These are phyloP conservation scores for Melanogrammus aeglefinus DNA, from an alignment of 2,797 vertebrate species.

Conservation along the genomic window DNA sequence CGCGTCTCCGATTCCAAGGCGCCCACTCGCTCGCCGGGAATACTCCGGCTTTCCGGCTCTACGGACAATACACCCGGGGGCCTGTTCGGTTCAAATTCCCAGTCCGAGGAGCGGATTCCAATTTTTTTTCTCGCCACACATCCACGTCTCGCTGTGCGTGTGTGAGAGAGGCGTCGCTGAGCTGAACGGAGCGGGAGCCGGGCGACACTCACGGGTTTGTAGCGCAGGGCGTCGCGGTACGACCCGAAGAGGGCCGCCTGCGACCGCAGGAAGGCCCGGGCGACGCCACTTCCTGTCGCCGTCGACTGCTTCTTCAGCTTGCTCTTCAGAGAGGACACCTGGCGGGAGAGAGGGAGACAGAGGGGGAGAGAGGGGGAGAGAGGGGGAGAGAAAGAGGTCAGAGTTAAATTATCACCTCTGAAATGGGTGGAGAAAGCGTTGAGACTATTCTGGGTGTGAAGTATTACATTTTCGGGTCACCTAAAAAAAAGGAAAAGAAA, in stretches of 20 bases:
- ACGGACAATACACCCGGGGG: no score
- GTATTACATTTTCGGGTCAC: constrained; percentile 87
- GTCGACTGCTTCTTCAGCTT: constrained; percentile 99
- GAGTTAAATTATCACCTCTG: constrained; percentile 95
- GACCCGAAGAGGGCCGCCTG: constrained; percentile 95
- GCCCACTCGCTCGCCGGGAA: no score
- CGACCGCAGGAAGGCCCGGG: constrained; percentile 87
- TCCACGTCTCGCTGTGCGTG: no score
- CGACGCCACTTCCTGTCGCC: constrained; percentile 90
- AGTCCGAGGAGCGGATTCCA: no score
- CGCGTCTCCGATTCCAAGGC: no score
- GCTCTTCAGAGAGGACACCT: constrained; percentile 94
- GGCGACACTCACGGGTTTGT: constrained; percentile 86
- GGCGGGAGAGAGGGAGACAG: constrained; percentile 43
- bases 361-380: constrained; percentile 54
- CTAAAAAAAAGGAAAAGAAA: constrained; percentile 57
- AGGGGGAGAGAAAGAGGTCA: constrained; percentile 49
- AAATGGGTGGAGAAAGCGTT: constrained; percentile 86
- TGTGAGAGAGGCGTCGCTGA: no score
- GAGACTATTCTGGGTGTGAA: constrained; percentile 89
- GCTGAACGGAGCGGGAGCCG: not conserved
- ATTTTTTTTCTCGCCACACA: no score
- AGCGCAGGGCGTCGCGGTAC: constrained; percentile 94
- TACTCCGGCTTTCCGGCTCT: no score
- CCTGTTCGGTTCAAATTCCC: no score